Percentiles rank a stretch among this genome's conserved stretches.
Evolutionary conservation across 2,797 vertebrate genomes (phyloP).

Genomic region (Protosalanx chinensis): DNA sequence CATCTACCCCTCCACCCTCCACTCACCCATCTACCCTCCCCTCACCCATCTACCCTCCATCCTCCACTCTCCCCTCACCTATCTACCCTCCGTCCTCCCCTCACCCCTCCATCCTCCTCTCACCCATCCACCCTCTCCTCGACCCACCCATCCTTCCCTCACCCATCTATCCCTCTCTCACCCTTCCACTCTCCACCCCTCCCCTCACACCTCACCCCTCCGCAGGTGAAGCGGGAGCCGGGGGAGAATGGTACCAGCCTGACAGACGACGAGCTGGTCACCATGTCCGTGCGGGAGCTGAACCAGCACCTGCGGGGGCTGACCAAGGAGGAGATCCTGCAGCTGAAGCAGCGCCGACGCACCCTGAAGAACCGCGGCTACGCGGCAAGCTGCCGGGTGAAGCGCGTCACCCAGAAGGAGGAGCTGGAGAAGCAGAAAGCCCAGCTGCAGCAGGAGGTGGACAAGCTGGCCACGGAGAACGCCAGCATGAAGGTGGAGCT

Average conservation of each 20-base stretch:
- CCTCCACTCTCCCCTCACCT: neutral
- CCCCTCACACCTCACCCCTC: no score
- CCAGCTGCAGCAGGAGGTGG: slow-evolving; percentile 94
- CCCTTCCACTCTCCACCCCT: neutral
- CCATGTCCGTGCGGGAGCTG: slow-evolving; percentile 97
- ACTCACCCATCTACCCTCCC: neutral
- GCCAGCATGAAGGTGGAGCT: slow-evolving; percentile 98
- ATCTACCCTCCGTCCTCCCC: neutral
- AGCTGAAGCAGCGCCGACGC: slow-evolving; percentile 95
- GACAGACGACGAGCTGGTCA: slow-evolving; percentile 97
- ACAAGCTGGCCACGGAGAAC: slow-evolving; percentile 94
- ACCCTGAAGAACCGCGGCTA: slow-evolving; percentile 98
- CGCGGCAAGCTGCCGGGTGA: slow-evolving; percentile 95
- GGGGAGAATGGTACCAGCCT: slow-evolving; percentile 98
- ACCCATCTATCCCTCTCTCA: neutral
- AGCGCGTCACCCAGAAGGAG: slow-evolving; percentile 96
- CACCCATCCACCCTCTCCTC: neutral
- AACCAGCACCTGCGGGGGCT: slow-evolving; percentile 97
- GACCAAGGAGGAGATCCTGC: slow-evolving; percentile 94
- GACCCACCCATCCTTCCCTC: neutral
- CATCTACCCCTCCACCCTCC: neutral
- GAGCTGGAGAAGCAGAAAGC: slow-evolving; percentile 98
- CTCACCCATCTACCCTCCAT: neutral
- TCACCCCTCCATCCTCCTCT: neutral
- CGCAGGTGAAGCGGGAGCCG: slow-evolving; percentile 96